Conservation (phyloP, 2,113 vertebrate genomes). For the Ptilorrhoa leucosticta region DNA sequence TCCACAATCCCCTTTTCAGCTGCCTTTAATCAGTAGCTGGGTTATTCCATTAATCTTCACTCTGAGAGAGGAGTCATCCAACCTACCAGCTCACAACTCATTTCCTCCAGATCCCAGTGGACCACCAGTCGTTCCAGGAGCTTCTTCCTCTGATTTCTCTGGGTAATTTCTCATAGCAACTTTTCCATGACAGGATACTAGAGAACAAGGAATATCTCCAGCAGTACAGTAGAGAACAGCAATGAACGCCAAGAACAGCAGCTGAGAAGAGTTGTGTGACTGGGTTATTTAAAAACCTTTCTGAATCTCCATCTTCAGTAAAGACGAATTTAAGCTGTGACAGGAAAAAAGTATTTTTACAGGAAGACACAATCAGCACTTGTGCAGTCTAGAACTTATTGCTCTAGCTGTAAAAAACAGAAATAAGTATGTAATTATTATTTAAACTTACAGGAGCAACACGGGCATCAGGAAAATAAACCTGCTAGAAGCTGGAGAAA, state of each 20-base stretch:
- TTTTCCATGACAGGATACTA: background rate
- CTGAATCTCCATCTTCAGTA: background rate
- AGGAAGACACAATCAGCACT: background rate
- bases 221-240: background rate
- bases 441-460: background rate
- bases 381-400: background rate
- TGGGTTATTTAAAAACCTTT: background rate
- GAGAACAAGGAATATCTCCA: background rate
- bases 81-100: background rate
- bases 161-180: background rate
- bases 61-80: background rate
- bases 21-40: background rate
- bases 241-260: background rate
- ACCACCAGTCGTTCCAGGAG: background rate
- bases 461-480: background rate
- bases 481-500: background rate
- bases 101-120: background rate
- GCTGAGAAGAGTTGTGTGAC: background rate
- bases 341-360: background rate
- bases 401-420: background rate
- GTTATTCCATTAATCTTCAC: constrained; percentile 6
- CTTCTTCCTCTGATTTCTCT: constrained; percentile 18
- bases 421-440: background rate
- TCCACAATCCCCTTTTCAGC: background rate
- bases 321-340: background rate